Evolutionary conservation across 2,888 invertebrate species (phyloP).

Genomic region (Pachydiplax longipennis): DNA sequence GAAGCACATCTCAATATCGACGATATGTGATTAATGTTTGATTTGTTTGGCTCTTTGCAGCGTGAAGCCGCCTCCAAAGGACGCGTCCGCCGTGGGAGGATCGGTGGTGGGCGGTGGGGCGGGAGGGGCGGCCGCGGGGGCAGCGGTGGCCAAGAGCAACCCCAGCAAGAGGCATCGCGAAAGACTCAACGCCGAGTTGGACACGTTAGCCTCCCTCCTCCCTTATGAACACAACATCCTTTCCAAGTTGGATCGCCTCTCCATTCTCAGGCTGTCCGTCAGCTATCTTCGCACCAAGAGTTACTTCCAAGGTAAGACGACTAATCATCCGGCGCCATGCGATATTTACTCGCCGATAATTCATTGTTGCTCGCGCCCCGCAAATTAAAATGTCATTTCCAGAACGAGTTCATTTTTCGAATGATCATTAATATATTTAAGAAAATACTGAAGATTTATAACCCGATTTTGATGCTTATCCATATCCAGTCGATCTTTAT

Average conservation of each 20-base stretch:
- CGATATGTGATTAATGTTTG: no score
- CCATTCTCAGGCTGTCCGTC: conserved; percentile 96
- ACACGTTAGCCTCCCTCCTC: conserved; percentile 91
- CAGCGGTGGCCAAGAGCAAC: conserved; percentile 92
- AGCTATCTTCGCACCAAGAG: conserved; percentile 98
- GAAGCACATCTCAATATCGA: no score
- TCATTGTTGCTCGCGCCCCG: no score
- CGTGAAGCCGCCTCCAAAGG: conserved; percentile 93
- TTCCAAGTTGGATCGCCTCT: conserved; percentile 96
- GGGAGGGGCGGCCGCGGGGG: conserved; percentile 50
- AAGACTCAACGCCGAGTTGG: conserved; percentile 96
- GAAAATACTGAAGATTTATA: no score
- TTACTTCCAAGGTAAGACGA: conserved; percentile 96
- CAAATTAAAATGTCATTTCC: no score
- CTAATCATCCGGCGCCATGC: neutral
- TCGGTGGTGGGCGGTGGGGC: conserved; percentile 94
- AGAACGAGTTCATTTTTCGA: no score
- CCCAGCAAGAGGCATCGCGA: conserved; percentile 98
- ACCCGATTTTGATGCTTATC: no score
- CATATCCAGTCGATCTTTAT: no score
- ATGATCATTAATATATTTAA: no score
- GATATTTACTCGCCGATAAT: no score
- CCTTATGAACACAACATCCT: conserved; percentile 98
- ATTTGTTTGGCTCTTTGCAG: conserved; percentile 66
- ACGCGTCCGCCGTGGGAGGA: conserved; percentile 65